Evolutionary conservation across 2,888 invertebrate species (phyloP).

Genomic region (Petrolisthes manimaculis): DNA sequence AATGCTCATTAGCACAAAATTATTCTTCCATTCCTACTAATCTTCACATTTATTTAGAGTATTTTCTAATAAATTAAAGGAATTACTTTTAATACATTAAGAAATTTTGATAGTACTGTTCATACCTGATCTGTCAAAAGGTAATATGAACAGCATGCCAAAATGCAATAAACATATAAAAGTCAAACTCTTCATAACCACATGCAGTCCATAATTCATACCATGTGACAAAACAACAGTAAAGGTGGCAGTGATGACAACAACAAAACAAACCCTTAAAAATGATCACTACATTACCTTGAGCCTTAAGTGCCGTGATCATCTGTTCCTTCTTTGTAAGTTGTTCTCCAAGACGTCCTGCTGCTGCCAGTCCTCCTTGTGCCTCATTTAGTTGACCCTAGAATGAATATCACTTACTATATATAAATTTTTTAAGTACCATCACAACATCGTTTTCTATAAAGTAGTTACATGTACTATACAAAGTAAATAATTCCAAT

Average conservation of each 20-base stretch:
- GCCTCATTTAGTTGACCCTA: slow-evolving; percentile 81
- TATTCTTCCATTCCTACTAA: too few relatives aligned
- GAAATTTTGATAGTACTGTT: too few relatives aligned
- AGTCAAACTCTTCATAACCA: background rate
- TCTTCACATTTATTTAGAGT: too few relatives aligned
- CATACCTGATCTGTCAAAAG: too few relatives aligned
- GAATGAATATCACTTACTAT: slow-evolving; percentile 69
- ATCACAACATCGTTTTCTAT: too few relatives aligned
- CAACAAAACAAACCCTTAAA: background rate
- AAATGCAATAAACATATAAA: background rate
- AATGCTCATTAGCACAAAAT: too few relatives aligned
- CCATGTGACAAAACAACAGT: too few relatives aligned
- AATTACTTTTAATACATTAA: too few relatives aligned
- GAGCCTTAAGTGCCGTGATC: slow-evolving; percentile 79
- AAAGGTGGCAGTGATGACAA: background rate
- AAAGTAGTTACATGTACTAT: too few relatives aligned
- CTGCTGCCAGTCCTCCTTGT: slow-evolving; percentile 86
- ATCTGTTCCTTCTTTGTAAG: slow-evolving; percentile 82
- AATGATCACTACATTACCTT: slow-evolving; percentile 76
- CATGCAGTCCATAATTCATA: too few relatives aligned
- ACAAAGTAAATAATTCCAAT: background rate
- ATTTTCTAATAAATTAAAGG: too few relatives aligned
- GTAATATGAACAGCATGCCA: background rate
- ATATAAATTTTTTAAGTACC: background rate
- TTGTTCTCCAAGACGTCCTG: slow-evolving; percentile 86